Evolutionary conservation across 2,888 invertebrate species (phyloP), one percentile per base, ranked within the genome.

Genomic region (Chironomus tentans): DNA sequence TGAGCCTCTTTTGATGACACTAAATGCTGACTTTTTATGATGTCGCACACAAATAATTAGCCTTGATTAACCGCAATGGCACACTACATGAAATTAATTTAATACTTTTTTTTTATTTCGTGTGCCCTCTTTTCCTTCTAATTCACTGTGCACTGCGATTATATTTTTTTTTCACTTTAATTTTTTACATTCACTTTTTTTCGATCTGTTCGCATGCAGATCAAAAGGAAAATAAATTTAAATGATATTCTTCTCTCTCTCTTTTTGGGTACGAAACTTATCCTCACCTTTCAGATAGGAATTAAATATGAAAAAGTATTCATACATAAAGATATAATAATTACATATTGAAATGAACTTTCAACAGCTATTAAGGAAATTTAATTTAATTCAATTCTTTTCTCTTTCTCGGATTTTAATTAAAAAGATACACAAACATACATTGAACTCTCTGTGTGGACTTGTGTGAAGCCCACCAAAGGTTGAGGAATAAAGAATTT

Each of bases 61-160:
- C 65, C 22, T 65, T 65, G 65, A 65, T 65, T 65, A 65, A 65
- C 65, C 65, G 18, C 65, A 65, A 65, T 65, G 65, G 65, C 65
- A 56, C 56, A 56, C 65, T 24, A 65, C 21, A 65, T 56, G n/a
- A 15, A 56, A 56, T 56, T n/a, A 56, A n/a, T 56, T 18, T 56
- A 1, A 56, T 56, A 56, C n/a, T 15, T 2, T 56, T 13, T n/a
- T 15, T 13, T 50, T 15, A 1, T 13, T 56, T 50, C 4, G 28
- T 38, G 38, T 38, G 56, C 56, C n/a, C 7, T 56, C 28, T 7
- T 50, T 3, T 15, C 18, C n/a, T 56, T 18, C 18, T 56, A 56
- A 15, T 56, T 7, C 56, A 56, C 18, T n/a, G n/a, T n/a, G n/a
- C n/a, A n/a, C n/a, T n/a, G n/a, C n/a, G n/a, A n/a, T n/a, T n/a